Evolutionary conservation across 2,113 vertebrate genomes (phyloP).

Genomic region (Pedionomus torquatus): DNA sequence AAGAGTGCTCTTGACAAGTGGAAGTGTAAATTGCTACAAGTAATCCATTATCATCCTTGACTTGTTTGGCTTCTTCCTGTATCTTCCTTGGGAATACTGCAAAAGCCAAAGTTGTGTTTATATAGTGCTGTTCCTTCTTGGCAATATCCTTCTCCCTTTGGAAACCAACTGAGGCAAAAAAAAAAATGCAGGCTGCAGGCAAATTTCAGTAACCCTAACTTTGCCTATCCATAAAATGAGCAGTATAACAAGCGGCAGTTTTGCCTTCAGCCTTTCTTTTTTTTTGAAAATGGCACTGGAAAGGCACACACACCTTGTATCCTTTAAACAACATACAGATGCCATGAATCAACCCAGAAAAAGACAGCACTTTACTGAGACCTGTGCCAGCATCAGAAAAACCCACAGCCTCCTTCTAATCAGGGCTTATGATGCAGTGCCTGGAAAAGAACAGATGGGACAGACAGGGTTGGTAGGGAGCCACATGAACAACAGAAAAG

Average conservation of each 20-base stretch:
- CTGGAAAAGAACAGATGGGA: not conserved
- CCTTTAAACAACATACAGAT: not conserved
- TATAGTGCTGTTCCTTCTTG: not conserved
- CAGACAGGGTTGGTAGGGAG: not conserved
- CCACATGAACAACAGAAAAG: not conserved
- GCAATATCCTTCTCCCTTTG: not conserved
- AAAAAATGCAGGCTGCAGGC: not conserved
- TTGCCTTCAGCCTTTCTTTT: not conserved
- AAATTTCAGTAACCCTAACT: not conserved
- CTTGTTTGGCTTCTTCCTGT: not conserved
- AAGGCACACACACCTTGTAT: not conserved
- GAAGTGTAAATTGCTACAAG: not conserved
- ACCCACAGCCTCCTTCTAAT: not conserved
- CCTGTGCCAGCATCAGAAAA: not conserved
- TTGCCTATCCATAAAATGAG: not conserved
- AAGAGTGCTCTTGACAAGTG: not conserved
- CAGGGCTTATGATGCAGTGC: not conserved
- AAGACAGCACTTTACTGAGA: not conserved
- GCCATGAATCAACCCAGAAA: not conserved
- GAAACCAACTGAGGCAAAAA: not conserved
- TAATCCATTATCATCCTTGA: not conserved
- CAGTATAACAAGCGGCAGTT: not conserved
- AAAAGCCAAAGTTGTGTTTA: not conserved
- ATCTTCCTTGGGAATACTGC: not conserved
- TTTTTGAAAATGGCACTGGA: not conserved